These are phyloP conservation scores for Amphipoea oculea DNA, from an alignment of 2,888 invertebrate genomes.

Conservation along the genomic window DNA sequence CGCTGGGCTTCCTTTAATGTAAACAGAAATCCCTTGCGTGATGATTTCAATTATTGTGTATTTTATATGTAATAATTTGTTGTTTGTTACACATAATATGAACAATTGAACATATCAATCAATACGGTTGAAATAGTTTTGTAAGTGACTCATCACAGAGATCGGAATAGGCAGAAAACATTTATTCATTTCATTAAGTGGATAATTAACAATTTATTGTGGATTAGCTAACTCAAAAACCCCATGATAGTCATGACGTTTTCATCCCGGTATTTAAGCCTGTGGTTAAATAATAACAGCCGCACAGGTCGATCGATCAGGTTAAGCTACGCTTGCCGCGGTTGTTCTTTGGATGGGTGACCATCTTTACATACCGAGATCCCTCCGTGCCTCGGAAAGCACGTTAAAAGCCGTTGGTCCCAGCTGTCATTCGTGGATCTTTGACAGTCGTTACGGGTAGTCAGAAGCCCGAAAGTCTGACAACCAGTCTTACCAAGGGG, in stretches of 20 bases:
- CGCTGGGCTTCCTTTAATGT: conserved; percentile 53
- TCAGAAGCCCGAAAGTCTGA: no score
- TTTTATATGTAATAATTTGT: neutral
- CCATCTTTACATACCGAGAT: no score
- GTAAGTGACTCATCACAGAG: neutral
- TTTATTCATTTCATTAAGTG: neutral
- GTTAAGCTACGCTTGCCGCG: no score
- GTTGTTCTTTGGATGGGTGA: no score
- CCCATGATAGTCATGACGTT: no score
- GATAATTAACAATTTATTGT: neutral
- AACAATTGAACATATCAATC: neutral
- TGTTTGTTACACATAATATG: neutral
- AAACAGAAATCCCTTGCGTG: conserved; percentile 16
- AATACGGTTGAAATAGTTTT: neutral
- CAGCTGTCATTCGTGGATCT: no score
- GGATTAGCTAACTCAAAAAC: neutral
- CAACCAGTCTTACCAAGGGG: no score
- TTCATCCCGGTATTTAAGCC: neutral
- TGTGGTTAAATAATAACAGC: no score
- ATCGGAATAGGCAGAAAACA: neutral
- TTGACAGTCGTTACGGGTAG: no score
- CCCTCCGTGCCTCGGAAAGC: no score
- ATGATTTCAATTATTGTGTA: conserved; percentile 19
- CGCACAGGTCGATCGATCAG: no score
- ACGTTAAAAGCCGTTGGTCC: no score